These are phyloP conservation scores for Carlito syrichta DNA, from an alignment of 2,113 vertebrate genomes.

Conservation along the genomic window DNA sequence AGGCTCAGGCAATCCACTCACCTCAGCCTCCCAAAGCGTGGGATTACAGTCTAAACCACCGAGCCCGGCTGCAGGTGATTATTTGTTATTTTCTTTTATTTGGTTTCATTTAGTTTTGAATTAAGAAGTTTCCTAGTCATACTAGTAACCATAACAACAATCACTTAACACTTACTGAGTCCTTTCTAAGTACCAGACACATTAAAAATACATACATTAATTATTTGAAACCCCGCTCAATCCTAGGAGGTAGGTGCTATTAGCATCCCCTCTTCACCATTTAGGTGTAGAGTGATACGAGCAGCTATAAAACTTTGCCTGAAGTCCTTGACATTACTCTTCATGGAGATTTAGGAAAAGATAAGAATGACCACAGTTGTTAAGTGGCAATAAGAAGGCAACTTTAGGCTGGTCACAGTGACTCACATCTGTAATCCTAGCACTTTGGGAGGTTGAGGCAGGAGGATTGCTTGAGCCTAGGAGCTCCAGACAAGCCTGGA, in stretches of 20 bases:
- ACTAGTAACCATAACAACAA: neutral
- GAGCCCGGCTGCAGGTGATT: too few species aligned
- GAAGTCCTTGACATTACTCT: neutral
- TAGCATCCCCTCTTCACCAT: neutral
- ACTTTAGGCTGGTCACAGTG: too few species aligned
- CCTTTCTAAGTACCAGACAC: neutral
- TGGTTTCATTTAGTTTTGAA: neutral
- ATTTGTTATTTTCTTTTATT: neutral
- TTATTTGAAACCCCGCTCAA: neutral
- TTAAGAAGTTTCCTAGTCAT: neutral
- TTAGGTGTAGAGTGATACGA: neutral
- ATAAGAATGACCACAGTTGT: neutral
- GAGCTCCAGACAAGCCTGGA: too few species aligned
- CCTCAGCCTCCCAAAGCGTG: too few species aligned
- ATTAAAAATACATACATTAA: neutral
- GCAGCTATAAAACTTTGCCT: neutral
- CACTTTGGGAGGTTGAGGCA: too few species aligned
- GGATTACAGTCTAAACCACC: too few species aligned
- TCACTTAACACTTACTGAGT: neutral
- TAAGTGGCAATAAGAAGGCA: neutral
- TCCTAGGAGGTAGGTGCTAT: neutral
- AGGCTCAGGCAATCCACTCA: too few species aligned
- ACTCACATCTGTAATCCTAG: too few species aligned
- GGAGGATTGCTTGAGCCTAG: too few species aligned
- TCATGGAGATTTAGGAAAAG: neutral